Conservation (phyloP, 1,140 invertebrate species). For the Eumeta japonica region DNA sequence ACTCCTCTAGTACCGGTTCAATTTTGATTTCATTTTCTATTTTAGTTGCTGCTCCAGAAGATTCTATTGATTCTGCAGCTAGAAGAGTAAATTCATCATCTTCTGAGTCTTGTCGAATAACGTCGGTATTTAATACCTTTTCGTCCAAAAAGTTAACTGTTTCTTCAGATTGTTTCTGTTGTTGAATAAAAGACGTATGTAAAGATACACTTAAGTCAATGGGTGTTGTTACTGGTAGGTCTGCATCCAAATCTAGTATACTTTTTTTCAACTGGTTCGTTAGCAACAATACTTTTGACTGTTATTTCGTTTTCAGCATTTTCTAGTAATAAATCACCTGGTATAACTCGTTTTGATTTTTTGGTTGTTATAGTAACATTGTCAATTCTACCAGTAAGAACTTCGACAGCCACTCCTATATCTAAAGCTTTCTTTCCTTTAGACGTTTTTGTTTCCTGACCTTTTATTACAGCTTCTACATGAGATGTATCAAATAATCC, state of each 20-base stretch:
- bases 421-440: constrained; percentile 79
- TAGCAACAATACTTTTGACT: constrained; percentile 3
- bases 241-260: constrained; percentile 71
- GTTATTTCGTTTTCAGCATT: constrained; percentile 60
- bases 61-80: constrained; percentile 69
- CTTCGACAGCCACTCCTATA: constrained; percentile 80
- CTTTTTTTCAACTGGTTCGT: constrained; percentile 57
- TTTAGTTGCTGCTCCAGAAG: constrained; percentile 50
- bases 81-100: constrained; percentile 74
- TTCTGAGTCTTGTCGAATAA: constrained; percentile 50
- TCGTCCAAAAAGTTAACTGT: constrained; percentile 17
- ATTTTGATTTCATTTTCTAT: constrained; percentile 23
- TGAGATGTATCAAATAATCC: constrained; percentile 82
- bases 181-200: constrained; percentile 56
- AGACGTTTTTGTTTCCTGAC: constrained; percentile 65
- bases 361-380: constrained; percentile 62
- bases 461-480: constrained; percentile 80
- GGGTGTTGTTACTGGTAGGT: constrained; percentile 62
- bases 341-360: constrained; percentile 59
- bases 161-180: constrained; percentile 38
- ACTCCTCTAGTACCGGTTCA: constrained; percentile 46
- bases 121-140: constrained; percentile 9
- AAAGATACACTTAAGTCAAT: constrained; percentile 65
- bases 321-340: constrained; percentile 68
- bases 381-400: constrained; percentile 77